Conservation (phyloP, 1,140 invertebrate species). For the Zaprionus tsacasi region DNA sequence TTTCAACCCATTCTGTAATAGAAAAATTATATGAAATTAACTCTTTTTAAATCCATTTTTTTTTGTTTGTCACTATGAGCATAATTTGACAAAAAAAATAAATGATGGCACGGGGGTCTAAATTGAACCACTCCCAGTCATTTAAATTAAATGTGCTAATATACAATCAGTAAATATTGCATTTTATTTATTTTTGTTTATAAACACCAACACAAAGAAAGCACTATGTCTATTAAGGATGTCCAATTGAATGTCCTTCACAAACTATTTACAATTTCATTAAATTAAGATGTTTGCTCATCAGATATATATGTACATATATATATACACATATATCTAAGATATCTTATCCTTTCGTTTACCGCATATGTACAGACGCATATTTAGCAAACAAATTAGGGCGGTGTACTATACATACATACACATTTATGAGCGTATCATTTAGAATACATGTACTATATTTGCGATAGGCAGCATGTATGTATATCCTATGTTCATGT, state of each 20-base stretch:
- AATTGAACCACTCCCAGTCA: background rate
- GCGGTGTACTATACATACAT: constrained; percentile 9
- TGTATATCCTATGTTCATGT: constrained; percentile 1
- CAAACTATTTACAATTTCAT: background rate
- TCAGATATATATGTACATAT: background rate
- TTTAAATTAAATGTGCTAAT: background rate
- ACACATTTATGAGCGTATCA: constrained; percentile 16
- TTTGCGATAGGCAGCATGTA: background rate
- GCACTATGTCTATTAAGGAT: background rate
- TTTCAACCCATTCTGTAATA: constrained; percentile 60
- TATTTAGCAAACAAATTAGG: background rate
- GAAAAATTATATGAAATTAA: background rate
- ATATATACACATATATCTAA: constrained; percentile 13
- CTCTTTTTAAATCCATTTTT: too few species aligned
- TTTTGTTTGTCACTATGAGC: too few species aligned
- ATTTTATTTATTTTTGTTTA: too few species aligned
- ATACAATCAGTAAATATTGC: too few species aligned
- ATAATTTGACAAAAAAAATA: background rate
- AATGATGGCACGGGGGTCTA: background rate
- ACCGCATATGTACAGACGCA: background rate
- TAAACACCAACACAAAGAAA: background rate
- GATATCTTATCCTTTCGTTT: background rate
- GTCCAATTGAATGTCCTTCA: background rate
- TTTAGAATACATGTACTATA: background rate
- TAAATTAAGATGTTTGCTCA: too few species aligned